Percentiles rank a stretch among this genome's conserved stretches.
phyloP scores from a whole-genome alignment of 1,140 invertebrate genomes.

The Odontomachus brunneus region DNA sequence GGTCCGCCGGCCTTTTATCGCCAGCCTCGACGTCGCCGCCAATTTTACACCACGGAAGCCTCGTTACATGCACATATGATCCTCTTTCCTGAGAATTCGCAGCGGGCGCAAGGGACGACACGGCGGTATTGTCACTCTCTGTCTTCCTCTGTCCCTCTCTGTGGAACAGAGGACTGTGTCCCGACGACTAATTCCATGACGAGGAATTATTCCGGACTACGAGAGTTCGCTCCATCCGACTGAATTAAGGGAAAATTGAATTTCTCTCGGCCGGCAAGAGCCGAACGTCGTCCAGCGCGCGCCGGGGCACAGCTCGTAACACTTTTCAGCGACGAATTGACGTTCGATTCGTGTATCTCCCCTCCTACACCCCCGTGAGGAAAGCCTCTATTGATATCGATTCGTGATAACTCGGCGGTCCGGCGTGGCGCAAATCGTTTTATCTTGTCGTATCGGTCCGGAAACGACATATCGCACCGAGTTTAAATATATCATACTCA shows the following conservation, averaged over 20 bases:
- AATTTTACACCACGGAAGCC: neutral
- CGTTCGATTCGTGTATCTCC: neutral
- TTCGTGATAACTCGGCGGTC: neutral
- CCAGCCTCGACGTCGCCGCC: no score
- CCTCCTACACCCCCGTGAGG: no score
- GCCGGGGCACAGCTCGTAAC: neutral
- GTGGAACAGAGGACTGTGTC: neutral
- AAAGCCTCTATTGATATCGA: neutral
- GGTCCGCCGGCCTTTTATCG: slow-evolving; percentile 13
- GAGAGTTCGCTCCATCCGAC: neutral
- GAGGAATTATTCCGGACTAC: slow-evolving; percentile 19
- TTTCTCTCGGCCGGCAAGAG: neutral
- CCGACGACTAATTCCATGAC: slow-evolving; percentile 6
- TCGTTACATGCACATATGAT: no score
- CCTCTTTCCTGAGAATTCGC: neutral
- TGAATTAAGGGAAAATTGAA: slow-evolving; percentile 28
- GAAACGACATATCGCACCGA: neutral
- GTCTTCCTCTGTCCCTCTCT: no score
- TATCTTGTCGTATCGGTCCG: neutral
- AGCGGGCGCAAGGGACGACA: neutral
- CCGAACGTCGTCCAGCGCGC: neutral
- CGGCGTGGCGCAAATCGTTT: neutral
- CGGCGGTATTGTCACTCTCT: neutral
- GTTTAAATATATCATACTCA: no score
- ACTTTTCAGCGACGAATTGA: neutral